Percentiles rank a stretch among this genome's conserved stretches.
Conservation (phyloP, 2,888 invertebrate species). For the Colletes collaris region DNA sequence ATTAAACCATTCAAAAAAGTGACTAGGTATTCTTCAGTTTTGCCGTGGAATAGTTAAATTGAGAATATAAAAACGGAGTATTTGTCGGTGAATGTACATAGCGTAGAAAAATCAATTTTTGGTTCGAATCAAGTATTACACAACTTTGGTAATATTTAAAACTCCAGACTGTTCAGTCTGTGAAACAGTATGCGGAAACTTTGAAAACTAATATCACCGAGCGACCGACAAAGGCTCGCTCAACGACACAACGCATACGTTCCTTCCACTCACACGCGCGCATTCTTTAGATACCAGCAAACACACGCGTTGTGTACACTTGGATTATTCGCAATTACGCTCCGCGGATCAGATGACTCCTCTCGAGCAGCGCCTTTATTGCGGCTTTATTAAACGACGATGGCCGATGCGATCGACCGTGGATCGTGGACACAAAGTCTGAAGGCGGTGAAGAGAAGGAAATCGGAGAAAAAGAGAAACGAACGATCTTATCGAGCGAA, state of each 20-base stretch:
- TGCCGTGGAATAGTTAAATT: too few relatives aligned
- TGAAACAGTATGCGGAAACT: slow-evolving; percentile 43
- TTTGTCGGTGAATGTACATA: not conserved
- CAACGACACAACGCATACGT: slow-evolving; percentile 50
- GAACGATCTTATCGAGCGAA: not conserved
- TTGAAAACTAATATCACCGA: slow-evolving; percentile 50
- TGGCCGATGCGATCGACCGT: slow-evolving; percentile 63
- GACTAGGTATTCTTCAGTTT: too few relatives aligned
- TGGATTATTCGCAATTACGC: slow-evolving; percentile 63
- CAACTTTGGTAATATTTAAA: slow-evolving; percentile 58
- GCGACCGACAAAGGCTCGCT: slow-evolving; percentile 50
- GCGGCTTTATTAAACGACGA: slow-evolving; percentile 68
- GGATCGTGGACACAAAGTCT: slow-evolving; percentile 60
- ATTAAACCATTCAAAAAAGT: too few relatives aligned
- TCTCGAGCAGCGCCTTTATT: slow-evolving; percentile 53
- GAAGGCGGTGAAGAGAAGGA: slow-evolving; percentile 52
- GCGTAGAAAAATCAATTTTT: slow-evolving; percentile 40
- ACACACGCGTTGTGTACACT: slow-evolving; percentile 61
- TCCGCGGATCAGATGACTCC: slow-evolving; percentile 51
- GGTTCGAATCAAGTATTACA: slow-evolving; percentile 37
- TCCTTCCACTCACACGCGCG: slow-evolving; percentile 29
- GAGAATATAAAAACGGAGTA: too few relatives aligned
- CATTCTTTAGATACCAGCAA: slow-evolving; percentile 51
- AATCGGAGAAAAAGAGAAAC: not conserved
- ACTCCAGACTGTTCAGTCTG: slow-evolving; percentile 25